A percentile compares a stretch with the other conserved stretches of the same genome.
phyloP scores from a whole-genome alignment of 2,888 invertebrate species.

The Brenthis hecate region DNA sequence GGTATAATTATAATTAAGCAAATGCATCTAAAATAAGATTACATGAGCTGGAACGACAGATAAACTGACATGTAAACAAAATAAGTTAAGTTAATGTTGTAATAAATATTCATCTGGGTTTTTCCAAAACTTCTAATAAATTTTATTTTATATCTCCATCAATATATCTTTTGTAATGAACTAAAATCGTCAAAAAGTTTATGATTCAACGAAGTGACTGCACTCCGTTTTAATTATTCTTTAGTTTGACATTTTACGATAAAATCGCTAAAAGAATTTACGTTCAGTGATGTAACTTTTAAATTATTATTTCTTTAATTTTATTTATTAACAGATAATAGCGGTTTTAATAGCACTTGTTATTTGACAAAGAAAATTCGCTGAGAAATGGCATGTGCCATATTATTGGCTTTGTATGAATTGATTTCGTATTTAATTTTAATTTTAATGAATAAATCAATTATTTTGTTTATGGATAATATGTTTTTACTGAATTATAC shows the following conservation, averaged over 20 bases:
- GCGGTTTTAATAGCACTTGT: not conserved
- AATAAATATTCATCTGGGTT: not conserved
- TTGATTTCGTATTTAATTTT: too few relatives aligned
- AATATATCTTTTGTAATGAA: constrained; percentile 2
- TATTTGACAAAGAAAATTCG: not conserved
- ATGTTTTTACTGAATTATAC: too few relatives aligned
- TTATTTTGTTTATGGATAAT: too few relatives aligned
- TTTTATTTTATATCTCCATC: constrained; percentile 9
- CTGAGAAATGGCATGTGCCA: not conserved
- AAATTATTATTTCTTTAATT: not conserved
- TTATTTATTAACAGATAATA: constrained; percentile 4
- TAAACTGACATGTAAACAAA: too few relatives aligned
- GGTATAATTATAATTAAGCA: too few relatives aligned
- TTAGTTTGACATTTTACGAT: not conserved
- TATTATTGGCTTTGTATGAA: not conserved
- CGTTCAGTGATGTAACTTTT: not conserved
- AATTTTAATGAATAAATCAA: too few relatives aligned
- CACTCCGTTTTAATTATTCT: constrained; percentile 6
- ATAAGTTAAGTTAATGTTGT: too few relatives aligned
- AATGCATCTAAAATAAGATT: too few relatives aligned
- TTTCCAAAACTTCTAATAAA: constrained; percentile 10
- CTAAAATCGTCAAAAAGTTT: constrained; percentile 4
- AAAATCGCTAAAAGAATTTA: constrained; percentile 1
- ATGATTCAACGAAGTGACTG: constrained; percentile 2
- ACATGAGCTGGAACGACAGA: too few relatives aligned